A percentile compares a stretch with the other conserved stretches of the same genome.
Conservation (phyloP, 2,888 invertebrate genomes). For the Nowickia ferox region DNA sequence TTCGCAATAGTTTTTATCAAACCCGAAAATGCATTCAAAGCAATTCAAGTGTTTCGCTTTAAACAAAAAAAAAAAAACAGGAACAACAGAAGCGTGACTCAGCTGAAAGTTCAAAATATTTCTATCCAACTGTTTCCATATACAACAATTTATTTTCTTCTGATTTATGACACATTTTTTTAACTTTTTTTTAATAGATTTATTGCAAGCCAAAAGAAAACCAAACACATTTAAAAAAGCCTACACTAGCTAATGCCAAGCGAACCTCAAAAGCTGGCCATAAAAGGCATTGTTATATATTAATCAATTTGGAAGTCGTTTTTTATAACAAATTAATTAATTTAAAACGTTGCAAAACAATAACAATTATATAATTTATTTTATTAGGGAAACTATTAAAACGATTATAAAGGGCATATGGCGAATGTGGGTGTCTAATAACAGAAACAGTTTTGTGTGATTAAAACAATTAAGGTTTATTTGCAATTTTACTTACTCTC, state of each 20-base stretch:
- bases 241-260: constrained; percentile 10
- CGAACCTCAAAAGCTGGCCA: constrained; percentile 12
- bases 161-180: constrained; percentile 27
- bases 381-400: background rate
- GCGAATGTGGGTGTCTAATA: constrained; percentile 11
- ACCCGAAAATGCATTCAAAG: background rate
- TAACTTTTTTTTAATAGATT: constrained; percentile 1
- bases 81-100: constrained; percentile 4
- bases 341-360: constrained; percentile 28
- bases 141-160: constrained; percentile 43
- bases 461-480: too few relatives aligned
- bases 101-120: background rate
- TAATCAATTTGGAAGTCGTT: constrained; percentile 53
- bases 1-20: background rate
- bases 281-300: constrained; percentile 30
- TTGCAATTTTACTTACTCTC: too few relatives aligned
- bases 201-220: constrained; percentile 32
- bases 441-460: background rate
- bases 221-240: background rate
- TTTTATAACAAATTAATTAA: constrained; percentile 50
- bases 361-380: constrained; percentile 29
- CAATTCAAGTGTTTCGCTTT: background rate
- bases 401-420: background rate
- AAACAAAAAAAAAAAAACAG: background rate
- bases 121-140: background rate